Evolutionary conservation across 2,113 vertebrate genomes (phyloP), one percentile per base, ranked within the genome.

Genomic region (Microcebus lehilahytsara): DNA sequence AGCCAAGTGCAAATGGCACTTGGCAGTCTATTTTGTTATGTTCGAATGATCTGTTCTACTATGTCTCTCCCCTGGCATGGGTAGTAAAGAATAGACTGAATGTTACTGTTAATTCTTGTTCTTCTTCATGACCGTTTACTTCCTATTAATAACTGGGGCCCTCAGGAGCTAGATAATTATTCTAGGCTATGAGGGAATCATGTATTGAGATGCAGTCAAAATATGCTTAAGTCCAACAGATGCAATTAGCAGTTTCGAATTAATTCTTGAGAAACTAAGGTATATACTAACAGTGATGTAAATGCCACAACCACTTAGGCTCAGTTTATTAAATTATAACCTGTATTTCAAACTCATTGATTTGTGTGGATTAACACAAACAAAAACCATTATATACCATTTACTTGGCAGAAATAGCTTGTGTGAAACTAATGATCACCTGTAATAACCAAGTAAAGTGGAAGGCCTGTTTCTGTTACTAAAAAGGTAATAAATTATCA

Each of bases 191-290:
- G 60, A 60, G 71, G 66, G 16, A 72, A 77, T 7, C 3, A 30
- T 93, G 72, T 93, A 67, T 78, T 83, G 46, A 66, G 20, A 58
- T 91, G 37, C 5, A 93, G 20, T 20, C 49, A 14, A 91, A 74
- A 74, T 86, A 66, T 72, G 23, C 25, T 25, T 89, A 86, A 86
- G 51, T 60, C n/a, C 67, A 80, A 37, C 34, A 92, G 23, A 22
- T 51, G 30, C 5, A 78, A 0, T 84, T 71, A 51, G 37, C 27
- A 93, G 9, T 83, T 97, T 86, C 20, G 93, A 40, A 89, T 91
- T 80, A 96, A 89, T 94, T 91, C 12, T 19, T 78, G 72, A 72
- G 71, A 90, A 92, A 84, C 51, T 79, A 86, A 93, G 69, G 62
- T 71, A 56, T 22, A 78, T 14, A 0, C n/a, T 88, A 32, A 60